These are phyloP conservation scores for Autographa gamma DNA, from an alignment of 2,888 invertebrate species.

Conservation along the genomic window DNA sequence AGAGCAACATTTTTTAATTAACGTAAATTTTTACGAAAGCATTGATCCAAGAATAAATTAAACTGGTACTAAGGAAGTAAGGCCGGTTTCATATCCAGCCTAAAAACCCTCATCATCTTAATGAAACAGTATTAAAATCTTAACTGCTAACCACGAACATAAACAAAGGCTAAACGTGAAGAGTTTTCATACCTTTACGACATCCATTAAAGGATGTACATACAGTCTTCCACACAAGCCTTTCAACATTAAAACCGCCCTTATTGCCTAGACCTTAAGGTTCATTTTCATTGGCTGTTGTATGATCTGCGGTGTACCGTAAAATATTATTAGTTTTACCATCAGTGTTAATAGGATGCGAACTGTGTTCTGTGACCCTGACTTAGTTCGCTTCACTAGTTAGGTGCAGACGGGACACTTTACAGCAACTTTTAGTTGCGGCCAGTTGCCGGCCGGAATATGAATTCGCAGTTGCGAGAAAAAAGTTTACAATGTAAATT, in stretches of 20 bases:
- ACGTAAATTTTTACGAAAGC: no score
- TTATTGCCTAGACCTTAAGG: neutral
- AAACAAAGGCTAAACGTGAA: slow-evolving; percentile 16
- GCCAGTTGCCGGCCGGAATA: neutral
- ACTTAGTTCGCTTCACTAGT: slow-evolving; percentile 64
- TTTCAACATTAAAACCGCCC: neutral
- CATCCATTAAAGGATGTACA: slow-evolving; percentile 24
- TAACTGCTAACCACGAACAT: slow-evolving; percentile 1
- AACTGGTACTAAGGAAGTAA: no score
- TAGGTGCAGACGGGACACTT: slow-evolving; percentile 37
- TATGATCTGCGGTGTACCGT: slow-evolving; percentile 12
- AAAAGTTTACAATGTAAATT: no score
- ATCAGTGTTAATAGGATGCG: slow-evolving; percentile 41
- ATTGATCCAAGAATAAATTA: no score
- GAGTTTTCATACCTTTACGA: slow-evolving; percentile 26
- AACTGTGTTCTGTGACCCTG: slow-evolving; percentile 68
- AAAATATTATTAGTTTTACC: slow-evolving; percentile 45
- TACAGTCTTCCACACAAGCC: neutral
- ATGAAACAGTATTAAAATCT: neutral
- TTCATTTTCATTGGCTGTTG: neutral
- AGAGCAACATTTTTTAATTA: no score
- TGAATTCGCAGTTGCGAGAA: no score
- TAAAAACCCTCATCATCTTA: neutral
- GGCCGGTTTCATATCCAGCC: neutral
- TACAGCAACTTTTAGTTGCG: slow-evolving; percentile 15